A percentile compares a stretch with the other conserved stretches of the same genome.
These are phyloP conservation scores for Monomorium pharaonis DNA, from an alignment of 1,140 invertebrate species.

Conservation along the genomic window DNA sequence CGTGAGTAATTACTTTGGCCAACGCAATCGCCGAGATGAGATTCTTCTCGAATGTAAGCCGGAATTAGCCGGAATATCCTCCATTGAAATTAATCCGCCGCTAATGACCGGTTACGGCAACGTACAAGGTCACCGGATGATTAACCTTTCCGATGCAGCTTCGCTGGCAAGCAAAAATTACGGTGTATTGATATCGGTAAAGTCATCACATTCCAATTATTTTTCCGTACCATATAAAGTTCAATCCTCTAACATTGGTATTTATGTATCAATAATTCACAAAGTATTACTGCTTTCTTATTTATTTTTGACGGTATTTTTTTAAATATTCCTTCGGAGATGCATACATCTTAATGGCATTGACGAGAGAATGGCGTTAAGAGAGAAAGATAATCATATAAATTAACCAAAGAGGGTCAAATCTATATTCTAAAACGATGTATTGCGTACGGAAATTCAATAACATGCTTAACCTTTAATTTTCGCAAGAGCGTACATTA, in stretches of 20 bases:
- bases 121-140: not conserved
- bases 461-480: not conserved
- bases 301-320: not conserved
- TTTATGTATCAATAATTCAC: not conserved
- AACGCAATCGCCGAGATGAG: conserved; percentile 15
- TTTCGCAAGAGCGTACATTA: not conserved
- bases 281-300: not conserved
- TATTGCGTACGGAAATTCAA: not conserved
- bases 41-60: not conserved
- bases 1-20: conserved; percentile 33
- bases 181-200: not conserved
- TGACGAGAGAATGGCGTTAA: not conserved
- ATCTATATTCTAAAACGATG: not conserved
- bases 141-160: not conserved
- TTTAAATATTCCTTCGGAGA: not conserved
- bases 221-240: not conserved
- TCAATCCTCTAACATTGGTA: not conserved
- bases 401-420: not conserved
- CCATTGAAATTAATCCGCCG: conserved; percentile 35
- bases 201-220: not conserved
- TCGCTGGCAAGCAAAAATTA: not conserved
- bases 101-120: conserved; percentile 22
- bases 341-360: not conserved
- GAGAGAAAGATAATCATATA: not conserved
- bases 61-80: conserved; percentile 13